phyloP scores from a whole-genome alignment of 1,140 invertebrate genomes.

The Cydia amplana region DNA sequence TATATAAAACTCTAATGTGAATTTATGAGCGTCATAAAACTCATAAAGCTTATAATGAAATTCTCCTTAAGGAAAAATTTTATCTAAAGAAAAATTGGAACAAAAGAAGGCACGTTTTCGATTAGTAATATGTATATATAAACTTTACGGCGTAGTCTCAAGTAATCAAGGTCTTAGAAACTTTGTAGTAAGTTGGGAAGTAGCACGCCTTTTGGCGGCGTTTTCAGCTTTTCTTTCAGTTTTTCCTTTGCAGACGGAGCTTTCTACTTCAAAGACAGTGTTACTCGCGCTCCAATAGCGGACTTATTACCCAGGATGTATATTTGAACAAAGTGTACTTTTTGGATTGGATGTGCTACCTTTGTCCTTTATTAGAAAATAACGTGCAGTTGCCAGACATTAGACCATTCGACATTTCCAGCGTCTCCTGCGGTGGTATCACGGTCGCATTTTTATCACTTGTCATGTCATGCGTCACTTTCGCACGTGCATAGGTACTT shows the following conservation, averaged over 20 bases:
- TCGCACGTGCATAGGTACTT: no score
- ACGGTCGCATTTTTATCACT: no score
- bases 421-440: no score
- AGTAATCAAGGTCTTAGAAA: slow-evolving; percentile 17
- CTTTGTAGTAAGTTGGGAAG: slow-evolving; percentile 12
- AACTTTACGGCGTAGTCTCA: slow-evolving; percentile 3
- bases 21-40: slow-evolving; percentile 2
- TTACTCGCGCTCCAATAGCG: slow-evolving; percentile 35
- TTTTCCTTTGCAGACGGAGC: slow-evolving; percentile 37
- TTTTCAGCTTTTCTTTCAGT: slow-evolving; percentile 37
- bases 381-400: no score
- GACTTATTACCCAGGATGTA: slow-evolving; percentile 23
- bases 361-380: not conserved
- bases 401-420: no score
- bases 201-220: slow-evolving; percentile 35
- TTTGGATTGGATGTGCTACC: not conserved
- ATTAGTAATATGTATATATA: slow-evolving; percentile 25
- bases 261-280: slow-evolving; percentile 37
- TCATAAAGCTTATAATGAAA: slow-evolving; percentile 22
- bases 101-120: slow-evolving; percentile 22
- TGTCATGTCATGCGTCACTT: no score
- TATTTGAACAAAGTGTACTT: not conserved
- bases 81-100: not conserved
- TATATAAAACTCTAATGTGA: not conserved
- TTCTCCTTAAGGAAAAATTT: not conserved